Percentiles rank a stretch among this genome's conserved stretches.
These are phyloP conservation scores for Percina caprodes DNA, from an alignment of 2,113 vertebrate species.

Conservation along the genomic window DNA sequence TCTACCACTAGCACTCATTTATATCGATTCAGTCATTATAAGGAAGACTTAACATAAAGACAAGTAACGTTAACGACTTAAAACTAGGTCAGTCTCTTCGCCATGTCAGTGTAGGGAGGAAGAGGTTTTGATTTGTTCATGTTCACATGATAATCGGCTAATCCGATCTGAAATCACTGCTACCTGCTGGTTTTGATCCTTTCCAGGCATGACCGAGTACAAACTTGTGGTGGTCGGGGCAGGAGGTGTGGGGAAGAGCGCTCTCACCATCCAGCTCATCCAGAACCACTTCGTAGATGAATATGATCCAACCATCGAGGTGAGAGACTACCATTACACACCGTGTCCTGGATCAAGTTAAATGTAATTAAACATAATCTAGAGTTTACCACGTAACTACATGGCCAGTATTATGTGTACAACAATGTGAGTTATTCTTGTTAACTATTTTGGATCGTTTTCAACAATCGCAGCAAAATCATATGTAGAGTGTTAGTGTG, in stretches of 20 bases:
- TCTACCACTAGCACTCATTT: background rate
- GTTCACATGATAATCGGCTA: background rate
- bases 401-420: background rate
- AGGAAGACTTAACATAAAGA: background rate
- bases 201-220: conserved; percentile 88
- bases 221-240: conserved; percentile 90
- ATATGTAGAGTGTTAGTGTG: background rate
- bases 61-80: background rate
- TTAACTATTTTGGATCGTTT: background rate
- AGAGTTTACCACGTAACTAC: background rate
- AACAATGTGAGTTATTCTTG: background rate
- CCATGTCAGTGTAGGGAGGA: conserved; percentile 50
- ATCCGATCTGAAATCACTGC: background rate
- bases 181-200: conserved; percentile 6
- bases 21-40: background rate
- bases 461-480: background rate
- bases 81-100: conserved; percentile 72
- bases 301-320: conserved; percentile 87
- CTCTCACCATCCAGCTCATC: conserved; percentile 89
- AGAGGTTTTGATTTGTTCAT: background rate
- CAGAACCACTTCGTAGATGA: conserved; percentile 90
- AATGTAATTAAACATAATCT: background rate
- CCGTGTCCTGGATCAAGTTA: too few species aligned
- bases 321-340: conserved; percentile 34
- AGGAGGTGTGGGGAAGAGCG: conserved; percentile 90